Conservation (phyloP, 2,113 vertebrate species). For the Bungarus multicinctus region DNA sequence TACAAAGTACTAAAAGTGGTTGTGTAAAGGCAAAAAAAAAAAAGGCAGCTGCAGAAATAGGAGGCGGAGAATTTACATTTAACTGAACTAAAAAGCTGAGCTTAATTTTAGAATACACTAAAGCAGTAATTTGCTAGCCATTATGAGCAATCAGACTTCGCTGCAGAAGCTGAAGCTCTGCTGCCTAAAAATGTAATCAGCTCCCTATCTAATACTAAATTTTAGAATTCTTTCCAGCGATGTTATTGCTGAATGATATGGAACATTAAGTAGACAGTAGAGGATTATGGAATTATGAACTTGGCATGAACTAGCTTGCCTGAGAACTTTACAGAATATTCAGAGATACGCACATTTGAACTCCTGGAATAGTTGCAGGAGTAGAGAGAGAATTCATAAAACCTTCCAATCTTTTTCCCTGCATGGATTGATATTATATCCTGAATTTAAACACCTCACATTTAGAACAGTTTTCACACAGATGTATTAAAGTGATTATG, state of each 20-base stretch:
- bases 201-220: background rate
- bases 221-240: background rate
- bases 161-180: background rate
- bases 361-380: background rate
- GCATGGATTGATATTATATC: background rate
- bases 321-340: background rate
- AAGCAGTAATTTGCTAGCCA: conserved; percentile 29
- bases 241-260: background rate
- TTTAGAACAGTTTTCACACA: background rate
- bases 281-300: background rate
- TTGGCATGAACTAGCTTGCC: background rate
- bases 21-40: background rate
- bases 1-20: background rate
- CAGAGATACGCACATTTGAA: background rate
- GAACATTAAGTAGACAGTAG: background rate
- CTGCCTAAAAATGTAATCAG: conserved; percentile 13
- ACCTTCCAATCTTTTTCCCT: background rate
- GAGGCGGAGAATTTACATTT: conserved; percentile 16
- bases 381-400: background rate
- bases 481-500: background rate
- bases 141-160: conserved; percentile 21
- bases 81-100: conserved; percentile 1
- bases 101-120: conserved; percentile 16
- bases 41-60: conserved; percentile 10
- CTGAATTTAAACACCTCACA: background rate